Evolutionary conservation across 2,888 invertebrate species (phyloP), one percentile per base, ranked within the genome.

Genomic region (Ctena decussata): DNA sequence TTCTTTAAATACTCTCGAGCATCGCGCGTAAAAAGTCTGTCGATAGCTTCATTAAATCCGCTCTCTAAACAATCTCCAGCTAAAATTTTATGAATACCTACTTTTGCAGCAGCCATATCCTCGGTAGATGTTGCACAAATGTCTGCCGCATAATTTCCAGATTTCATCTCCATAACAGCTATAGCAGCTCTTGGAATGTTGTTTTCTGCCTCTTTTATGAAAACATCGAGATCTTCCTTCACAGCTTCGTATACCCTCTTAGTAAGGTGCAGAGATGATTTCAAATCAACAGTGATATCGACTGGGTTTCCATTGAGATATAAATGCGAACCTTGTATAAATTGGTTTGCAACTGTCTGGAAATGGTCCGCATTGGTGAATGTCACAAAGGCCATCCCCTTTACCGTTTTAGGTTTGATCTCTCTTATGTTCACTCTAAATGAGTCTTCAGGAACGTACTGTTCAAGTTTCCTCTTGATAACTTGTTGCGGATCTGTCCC

Each of bases 321-420:
- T 0, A 46, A 41, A 6, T 60, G 27, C 21, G 65, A 27, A 24
- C 60, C 49, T 21, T 49, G 41, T 2, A 39, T 79, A 35, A 88
- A 32, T 0, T 39, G 21, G 0, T 80, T 57, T 27, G 74, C 91
- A 5, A 88, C 90, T 18, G 32, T 41, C 44, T 87, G 46, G 27
- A 92, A 92, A 69, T 88, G 84, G 6, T 90, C 82, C 11, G 91
- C 85, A 44, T 92, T 82, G n/a, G 71, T 73, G 60, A 92, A 92
- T 0, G 80, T 60, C 6, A 91, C 87, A 77, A 87, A 90, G 11
- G 90, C 93, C 2, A 76, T 24, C 32, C 84, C 89, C 12, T 60
- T 80, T 15, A 80, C 86, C 15, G 89, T 83, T 24, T 86, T 69
- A 46, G 79, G 72, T 71, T 84, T 83, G 35, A 69, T 73, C 0